A percentile compares a stretch with the other conserved stretches of the same genome.
Evolutionary conservation across 2,113 vertebrate species (phyloP).

Genomic region (Argyrosomus japonicus): DNA sequence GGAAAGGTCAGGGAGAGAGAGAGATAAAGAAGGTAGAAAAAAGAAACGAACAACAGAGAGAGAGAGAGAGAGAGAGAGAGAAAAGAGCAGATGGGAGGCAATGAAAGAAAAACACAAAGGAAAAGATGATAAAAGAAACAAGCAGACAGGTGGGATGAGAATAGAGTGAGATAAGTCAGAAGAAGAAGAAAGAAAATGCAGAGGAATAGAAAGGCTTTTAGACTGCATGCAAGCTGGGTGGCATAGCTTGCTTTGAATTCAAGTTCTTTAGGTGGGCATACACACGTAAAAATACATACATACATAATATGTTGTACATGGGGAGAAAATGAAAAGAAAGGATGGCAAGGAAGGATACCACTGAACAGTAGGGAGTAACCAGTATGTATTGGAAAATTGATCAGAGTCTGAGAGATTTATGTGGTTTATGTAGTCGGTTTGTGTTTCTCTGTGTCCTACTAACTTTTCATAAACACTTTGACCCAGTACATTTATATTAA

Average conservation of each 20-base stretch:
- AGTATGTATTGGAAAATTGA: not conserved
- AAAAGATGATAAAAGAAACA: slow-evolving; percentile 45
- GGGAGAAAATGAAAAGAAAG: slow-evolving; percentile 4
- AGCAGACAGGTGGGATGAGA: slow-evolving; percentile 48
- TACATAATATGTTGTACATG: slow-evolving; percentile 9
- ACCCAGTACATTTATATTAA: not conserved
- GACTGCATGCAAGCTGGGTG: slow-evolving; percentile 10
- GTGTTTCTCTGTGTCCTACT: too few species aligned
- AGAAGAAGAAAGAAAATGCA: slow-evolving; percentile 32
- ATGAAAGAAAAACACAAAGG: slow-evolving; percentile 53
- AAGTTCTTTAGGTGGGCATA: slow-evolving; percentile 16
- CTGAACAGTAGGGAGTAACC: not conserved
- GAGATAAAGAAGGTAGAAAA: slow-evolving; percentile 52
- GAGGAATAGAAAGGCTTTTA: slow-evolving; percentile 36
- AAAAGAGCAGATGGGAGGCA: slow-evolving; percentile 53
- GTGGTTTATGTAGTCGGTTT: not conserved
- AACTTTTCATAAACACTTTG: not conserved
- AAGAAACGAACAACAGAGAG: slow-evolving; percentile 52
- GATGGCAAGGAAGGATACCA: not conserved
- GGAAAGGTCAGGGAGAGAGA: slow-evolving; percentile 73
- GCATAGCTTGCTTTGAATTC: slow-evolving; percentile 37
- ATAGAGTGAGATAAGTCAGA: slow-evolving; percentile 32
- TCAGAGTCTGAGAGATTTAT: not conserved
- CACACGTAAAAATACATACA: not conserved
- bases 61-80: slow-evolving; percentile 50